Conservation (phyloP, 2,888 invertebrate species). For the Eupithecia subumbrata region DNA sequence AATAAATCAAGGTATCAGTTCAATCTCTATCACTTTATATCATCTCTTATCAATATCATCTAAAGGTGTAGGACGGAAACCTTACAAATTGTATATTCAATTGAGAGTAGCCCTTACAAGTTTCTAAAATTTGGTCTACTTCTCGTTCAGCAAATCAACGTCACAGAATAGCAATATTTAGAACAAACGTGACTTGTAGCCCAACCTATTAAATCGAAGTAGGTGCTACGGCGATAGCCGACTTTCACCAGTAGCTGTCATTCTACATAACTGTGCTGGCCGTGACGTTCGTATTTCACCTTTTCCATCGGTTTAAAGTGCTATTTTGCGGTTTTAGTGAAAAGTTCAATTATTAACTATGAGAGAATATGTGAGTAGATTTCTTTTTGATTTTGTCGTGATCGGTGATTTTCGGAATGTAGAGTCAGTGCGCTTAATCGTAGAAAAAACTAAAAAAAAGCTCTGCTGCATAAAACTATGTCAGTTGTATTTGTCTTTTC, state of each 20-base stretch:
- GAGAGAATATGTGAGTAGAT: conserved; percentile 60
- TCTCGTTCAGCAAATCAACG: not conserved
- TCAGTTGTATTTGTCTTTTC: not conserved
- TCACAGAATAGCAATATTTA: not conserved
- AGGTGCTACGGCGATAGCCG: conserved; percentile 43
- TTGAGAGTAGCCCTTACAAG: not conserved
- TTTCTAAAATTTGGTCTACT: not conserved
- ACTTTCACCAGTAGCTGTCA: conserved; percentile 62
- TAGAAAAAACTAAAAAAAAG: not conserved
- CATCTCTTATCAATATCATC: too few relatives aligned
- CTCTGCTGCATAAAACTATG: not conserved
- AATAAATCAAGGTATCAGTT: too few relatives aligned
- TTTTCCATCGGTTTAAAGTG: not conserved
- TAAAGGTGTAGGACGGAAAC: too few relatives aligned
- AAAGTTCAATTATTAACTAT: conserved; percentile 41
- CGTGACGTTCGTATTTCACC: conserved; percentile 21
- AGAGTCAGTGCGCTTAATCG: not conserved
- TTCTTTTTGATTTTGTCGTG: not conserved
- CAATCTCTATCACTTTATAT: too few relatives aligned
- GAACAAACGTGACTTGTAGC: conserved; percentile 4
- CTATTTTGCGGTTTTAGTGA: not conserved
- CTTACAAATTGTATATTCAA: not conserved
- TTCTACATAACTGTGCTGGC: conserved; percentile 54
- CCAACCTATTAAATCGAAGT: conserved; percentile 4
- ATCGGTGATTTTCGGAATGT: not conserved